Evolutionary conservation across 1,140 invertebrate genomes (phyloP), one percentile per base, ranked within the genome.

Genomic region (Drosophila nannoptera): DNA sequence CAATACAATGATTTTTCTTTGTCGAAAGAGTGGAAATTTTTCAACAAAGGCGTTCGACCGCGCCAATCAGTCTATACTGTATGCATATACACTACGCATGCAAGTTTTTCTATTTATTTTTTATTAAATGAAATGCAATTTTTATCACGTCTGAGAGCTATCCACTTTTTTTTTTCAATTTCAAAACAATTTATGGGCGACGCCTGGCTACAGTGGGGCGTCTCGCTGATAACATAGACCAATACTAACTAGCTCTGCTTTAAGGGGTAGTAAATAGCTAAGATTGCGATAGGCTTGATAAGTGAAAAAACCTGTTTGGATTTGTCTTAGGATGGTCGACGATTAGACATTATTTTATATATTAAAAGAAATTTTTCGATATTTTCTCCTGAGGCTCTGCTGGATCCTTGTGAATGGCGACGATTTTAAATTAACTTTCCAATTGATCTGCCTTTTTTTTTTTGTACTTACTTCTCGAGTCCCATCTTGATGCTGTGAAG

Each of bases 391-490:
- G n/a, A n/a, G n/a, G n/a, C n/a, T n/a, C n/a, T n/a, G 35, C 22
- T 12, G 48, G 7, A 22, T 43, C 40, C 38, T 55, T 32, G 29
- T 11, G 32, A 6, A 43, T 33, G 48, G n/a, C 31, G 31, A 7
- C 11, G 4, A 11, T 4, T 31, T 29, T 4, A 22, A 22, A 14
- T 31, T 49, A 1, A 5, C 9, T 49, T 32, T n/a, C 11, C 9
- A 11, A 48, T 8, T 12, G 45, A 48, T 12, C 40, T 52, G 22
- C 16, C 36, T 42, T 22, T 31, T 22, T 22, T 22, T 22, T 22
- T 3, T 22, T 3, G 3, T 74, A 87, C 81, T 86, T 67, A 86
- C 81, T 78, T 86, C 32, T 86, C 81, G 50, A 86, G 58, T 43
- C 81, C 72, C 81, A 86, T 86, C 9, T 22, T 49, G 46, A 22